Evolutionary conservation across 2,113 vertebrate genomes (phyloP).

Genomic region (Burhinus oedicnemus): DNA sequence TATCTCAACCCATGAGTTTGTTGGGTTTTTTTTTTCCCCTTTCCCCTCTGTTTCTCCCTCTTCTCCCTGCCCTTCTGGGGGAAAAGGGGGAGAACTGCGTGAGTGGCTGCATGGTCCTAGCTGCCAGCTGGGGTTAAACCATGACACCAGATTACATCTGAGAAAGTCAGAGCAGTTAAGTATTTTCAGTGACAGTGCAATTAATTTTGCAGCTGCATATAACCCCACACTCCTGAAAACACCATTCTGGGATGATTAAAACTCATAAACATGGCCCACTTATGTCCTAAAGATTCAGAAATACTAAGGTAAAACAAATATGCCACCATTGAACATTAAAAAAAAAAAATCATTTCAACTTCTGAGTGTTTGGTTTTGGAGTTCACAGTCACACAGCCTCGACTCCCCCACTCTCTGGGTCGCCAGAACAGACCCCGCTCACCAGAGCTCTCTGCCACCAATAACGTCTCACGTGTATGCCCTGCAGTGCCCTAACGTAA

Average conservation of each 20-base stretch:
- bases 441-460: not conserved
- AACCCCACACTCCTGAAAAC: not conserved
- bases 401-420: rapidly evolving
- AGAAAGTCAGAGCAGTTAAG: not conserved
- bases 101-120: not conserved
- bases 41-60: not conserved
- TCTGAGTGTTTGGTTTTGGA: not conserved
- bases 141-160: not conserved
- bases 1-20: not conserved
- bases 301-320: not conserved
- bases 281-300: not conserved
- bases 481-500: not conserved
- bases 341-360: not conserved
- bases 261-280: not conserved
- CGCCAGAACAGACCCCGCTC: not conserved
- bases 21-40: not conserved
- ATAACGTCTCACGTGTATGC: rapidly evolving
- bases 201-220: not conserved
- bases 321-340: not conserved
- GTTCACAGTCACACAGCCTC: not conserved
- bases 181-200: not conserved
- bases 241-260: not conserved
- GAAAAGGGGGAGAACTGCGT: not conserved
- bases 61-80: not conserved
- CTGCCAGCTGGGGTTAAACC: not conserved